phyloP scores from a whole-genome alignment of 2,888 invertebrate species.

The Philhelius pedissequus region DNA sequence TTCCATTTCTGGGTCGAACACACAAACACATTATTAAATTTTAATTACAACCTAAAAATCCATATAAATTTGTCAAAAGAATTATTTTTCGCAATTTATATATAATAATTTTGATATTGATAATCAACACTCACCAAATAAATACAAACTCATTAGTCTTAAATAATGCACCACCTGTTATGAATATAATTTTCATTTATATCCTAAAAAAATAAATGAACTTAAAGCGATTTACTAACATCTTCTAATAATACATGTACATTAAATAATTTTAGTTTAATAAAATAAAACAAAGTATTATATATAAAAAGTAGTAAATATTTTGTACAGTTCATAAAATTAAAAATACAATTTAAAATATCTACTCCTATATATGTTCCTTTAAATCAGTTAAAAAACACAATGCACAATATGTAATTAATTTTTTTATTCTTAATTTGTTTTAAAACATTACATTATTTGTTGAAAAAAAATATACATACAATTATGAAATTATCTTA shows the following conservation, averaged over 20 bases:
- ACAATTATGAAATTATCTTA: constrained; percentile 18
- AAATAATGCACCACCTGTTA: constrained; percentile 50
- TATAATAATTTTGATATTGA: constrained; percentile 27
- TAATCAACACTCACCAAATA: constrained; percentile 51
- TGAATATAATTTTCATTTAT: constrained; percentile 1
- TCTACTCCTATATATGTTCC: constrained; percentile 60
- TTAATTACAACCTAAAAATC: neutral
- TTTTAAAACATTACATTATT: no score
- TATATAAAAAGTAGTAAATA: constrained; percentile 6
- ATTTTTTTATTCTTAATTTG: no score
- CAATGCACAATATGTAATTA: no score
- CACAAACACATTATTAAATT: neutral
- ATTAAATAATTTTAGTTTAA: constrained; percentile 42
- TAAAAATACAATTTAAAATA: constrained; percentile 28
- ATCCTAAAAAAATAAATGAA: neutral
- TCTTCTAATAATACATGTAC: constrained; percentile 46
- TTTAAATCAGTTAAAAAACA: constrained; percentile 26
- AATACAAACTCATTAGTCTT: constrained; percentile 42
- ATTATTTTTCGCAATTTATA: neutral
- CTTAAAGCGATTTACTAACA: constrained; percentile 5
- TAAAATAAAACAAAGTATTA: constrained; percentile 8
- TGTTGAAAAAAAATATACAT: constrained; percentile 10
- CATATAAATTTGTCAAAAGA: neutral
- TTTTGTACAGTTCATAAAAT: constrained; percentile 59
- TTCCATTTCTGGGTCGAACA: neutral